phyloP scores from a whole-genome alignment of 2,888 invertebrate species.

The Trachelus iudaicus region DNA sequence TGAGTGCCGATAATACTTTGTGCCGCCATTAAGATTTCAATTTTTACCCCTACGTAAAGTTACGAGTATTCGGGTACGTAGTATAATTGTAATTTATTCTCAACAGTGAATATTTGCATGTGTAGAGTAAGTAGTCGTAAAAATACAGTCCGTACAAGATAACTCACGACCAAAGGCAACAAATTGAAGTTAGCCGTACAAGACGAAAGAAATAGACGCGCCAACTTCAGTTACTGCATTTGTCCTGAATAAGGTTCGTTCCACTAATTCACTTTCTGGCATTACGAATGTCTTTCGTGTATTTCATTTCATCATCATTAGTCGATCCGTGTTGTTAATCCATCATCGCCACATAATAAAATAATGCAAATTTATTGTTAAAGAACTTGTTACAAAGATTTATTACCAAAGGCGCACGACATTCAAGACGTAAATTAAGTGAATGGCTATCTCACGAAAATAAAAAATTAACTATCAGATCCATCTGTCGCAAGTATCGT shows the following conservation, averaged over 20 bases:
- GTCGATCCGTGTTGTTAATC: not conserved
- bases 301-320: not conserved
- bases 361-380: not conserved
- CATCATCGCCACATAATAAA: not conserved
- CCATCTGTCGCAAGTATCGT: not conserved
- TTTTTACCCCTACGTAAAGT: not conserved
- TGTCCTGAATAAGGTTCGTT: not conserved
- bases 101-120: not conserved
- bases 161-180: not conserved
- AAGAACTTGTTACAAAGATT: not conserved
- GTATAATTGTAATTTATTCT: not conserved
- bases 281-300: not conserved
- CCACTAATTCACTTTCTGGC: not conserved
- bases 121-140: not conserved
- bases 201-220: not conserved
- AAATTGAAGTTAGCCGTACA: not conserved
- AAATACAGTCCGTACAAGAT: not conserved
- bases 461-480: not conserved
- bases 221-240: not conserved
- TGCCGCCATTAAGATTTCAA: not conserved
- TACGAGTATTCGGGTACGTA: not conserved
- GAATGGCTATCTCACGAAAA: not conserved
- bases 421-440: not conserved
- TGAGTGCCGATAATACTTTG: not conserved
- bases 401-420: not conserved